These are phyloP conservation scores for Lepidurus couesii DNA, from an alignment of 1,140 invertebrate genomes.

Conservation along the genomic window DNA sequence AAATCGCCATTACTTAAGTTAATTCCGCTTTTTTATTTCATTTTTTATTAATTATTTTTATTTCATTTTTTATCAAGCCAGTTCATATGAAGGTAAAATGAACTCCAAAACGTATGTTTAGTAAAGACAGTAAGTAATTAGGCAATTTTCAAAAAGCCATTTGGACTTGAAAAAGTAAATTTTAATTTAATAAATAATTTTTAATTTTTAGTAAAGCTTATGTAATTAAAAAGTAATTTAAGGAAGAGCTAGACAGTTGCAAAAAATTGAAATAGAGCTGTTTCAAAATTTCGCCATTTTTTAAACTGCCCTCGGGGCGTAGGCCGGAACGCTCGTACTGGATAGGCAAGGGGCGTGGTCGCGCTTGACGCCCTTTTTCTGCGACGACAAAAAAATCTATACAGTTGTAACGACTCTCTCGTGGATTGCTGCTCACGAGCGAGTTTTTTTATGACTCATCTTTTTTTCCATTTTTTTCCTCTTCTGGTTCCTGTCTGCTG, in stretches of 20 bases:
- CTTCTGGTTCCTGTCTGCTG: neutral
- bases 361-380: neutral
- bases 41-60: too few species aligned
- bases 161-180: too few species aligned
- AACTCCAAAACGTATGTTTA: too few species aligned
- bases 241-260: neutral
- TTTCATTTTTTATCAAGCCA: too few species aligned
- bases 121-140: too few species aligned
- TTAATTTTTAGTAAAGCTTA: too few species aligned
- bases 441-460: neutral
- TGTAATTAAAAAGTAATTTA: too few species aligned
- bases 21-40: too few species aligned
- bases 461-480: neutral
- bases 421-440: conserved; percentile 4
- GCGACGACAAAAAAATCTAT: neutral
- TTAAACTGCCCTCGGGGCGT: neutral
- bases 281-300: neutral
- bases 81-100: too few species aligned
- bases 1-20: too few species aligned
- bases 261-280: neutral
- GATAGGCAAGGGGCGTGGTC: neutral
- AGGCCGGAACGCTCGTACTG: neutral
- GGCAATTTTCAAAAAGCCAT: too few species aligned
- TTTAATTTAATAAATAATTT: too few species aligned
- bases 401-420: neutral